Conservation (phyloP, 2,888 invertebrate species). For the Agrotis segetum region DNA sequence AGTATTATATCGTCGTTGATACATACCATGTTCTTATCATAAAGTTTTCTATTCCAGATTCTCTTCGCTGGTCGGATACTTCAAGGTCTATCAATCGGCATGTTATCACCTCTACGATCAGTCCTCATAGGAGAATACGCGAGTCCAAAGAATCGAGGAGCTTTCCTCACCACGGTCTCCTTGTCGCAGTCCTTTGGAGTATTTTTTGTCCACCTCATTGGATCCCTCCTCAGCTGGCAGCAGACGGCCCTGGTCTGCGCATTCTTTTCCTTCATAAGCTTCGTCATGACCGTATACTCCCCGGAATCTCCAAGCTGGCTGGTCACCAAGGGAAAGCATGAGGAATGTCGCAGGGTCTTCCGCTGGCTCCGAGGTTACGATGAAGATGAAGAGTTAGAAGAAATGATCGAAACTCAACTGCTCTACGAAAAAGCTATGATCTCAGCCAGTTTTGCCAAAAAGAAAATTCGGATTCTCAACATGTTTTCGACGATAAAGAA, state of each 20-base stretch:
- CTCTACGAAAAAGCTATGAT: constrained; percentile 64
- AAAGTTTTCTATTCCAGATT: constrained; percentile 47
- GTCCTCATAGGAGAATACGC: constrained; percentile 90
- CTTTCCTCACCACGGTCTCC: constrained; percentile 90
- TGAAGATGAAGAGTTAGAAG: constrained; percentile 80
- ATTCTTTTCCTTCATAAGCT: constrained; percentile 82
- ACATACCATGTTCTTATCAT: no score
- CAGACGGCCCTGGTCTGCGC: constrained; percentile 86
- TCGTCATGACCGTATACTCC: constrained; percentile 77
- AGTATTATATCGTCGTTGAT: no score
- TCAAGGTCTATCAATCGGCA: constrained; percentile 86
- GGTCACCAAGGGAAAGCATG: constrained; percentile 86
- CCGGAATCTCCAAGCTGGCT: constrained; percentile 93
- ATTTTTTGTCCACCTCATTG: constrained; percentile 91
- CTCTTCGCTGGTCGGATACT: constrained; percentile 65
- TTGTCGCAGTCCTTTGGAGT: constrained; percentile 91
- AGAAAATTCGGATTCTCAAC: constrained; percentile 47
- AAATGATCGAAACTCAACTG: constrained; percentile 74
- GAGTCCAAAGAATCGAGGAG: constrained; percentile 91
- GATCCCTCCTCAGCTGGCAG: constrained; percentile 90
- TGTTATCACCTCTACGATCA: constrained; percentile 84
- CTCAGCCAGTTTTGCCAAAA: constrained; percentile 46
- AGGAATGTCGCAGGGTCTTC: constrained; percentile 89
- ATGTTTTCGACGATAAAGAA: constrained; percentile 68
- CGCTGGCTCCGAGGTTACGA: constrained; percentile 89